Conservation (phyloP, 2,888 invertebrate genomes). For the Pandemis corylana region DNA sequence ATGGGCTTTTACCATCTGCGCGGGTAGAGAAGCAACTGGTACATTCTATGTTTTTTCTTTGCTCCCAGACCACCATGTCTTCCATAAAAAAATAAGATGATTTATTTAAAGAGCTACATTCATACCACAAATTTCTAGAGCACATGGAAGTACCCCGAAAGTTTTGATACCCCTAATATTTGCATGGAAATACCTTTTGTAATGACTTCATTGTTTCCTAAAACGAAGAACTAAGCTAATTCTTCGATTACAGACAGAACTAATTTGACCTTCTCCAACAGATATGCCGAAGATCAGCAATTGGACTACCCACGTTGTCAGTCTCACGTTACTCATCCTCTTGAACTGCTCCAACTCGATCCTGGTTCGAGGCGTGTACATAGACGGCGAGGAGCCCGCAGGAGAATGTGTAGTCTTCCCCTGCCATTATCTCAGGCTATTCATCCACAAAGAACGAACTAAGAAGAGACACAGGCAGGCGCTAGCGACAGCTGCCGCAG, state of each 20-base stretch:
- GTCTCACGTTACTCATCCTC: conserved; percentile 89
- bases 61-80: too few relatives aligned
- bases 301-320: conserved; percentile 91
- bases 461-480: conserved; percentile 84
- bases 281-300: conserved; percentile 90
- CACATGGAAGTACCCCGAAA: too few relatives aligned
- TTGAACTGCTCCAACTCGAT: conserved; percentile 95
- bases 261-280: conserved; percentile 57
- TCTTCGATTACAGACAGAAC: not conserved
- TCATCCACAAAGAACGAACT: conserved; percentile 88
- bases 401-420: conserved; percentile 94
- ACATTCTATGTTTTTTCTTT: too few relatives aligned
- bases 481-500: conserved; percentile 64
- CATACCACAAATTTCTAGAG: too few relatives aligned
- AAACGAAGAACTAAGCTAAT: too few relatives aligned
- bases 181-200: too few relatives aligned
- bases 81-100: too few relatives aligned
- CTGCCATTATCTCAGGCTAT: conserved; percentile 91
- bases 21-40: too few relatives aligned
- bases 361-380: conserved; percentile 93
- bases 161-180: too few relatives aligned
- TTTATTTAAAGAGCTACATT: too few relatives aligned
- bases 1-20: too few relatives aligned
- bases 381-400: conserved; percentile 93
- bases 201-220: too few relatives aligned